phyloP scores from a whole-genome alignment of 2,888 invertebrate species.

The Heliconius charithonia region DNA sequence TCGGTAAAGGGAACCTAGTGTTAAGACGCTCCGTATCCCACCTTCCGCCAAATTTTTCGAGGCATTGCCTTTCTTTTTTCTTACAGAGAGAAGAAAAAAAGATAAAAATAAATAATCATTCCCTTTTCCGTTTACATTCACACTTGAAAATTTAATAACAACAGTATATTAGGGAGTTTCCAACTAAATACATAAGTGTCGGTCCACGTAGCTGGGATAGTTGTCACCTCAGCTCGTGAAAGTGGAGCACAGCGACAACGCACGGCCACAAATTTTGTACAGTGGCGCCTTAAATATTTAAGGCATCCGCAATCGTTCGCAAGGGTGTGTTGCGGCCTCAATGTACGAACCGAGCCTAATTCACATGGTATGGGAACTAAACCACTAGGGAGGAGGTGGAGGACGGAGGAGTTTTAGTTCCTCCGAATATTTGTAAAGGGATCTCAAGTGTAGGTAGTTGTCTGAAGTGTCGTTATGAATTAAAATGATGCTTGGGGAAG shows the following conservation, averaged over 20 bases:
- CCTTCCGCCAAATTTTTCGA: too few species aligned
- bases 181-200: neutral
- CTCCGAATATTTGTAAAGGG: neutral
- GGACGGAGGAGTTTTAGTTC: neutral
- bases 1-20: too few species aligned
- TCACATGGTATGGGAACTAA: conserved; percentile 5
- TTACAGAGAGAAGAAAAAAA: too few species aligned
- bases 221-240: conserved; percentile 21
- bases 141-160: neutral
- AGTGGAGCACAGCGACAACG: neutral
- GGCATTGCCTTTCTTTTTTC: too few species aligned
- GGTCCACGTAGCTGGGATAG: conserved; percentile 12
- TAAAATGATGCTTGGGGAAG: neutral
- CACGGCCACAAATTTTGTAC: conserved; percentile 30
- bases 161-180: neutral
- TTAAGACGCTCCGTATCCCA: too few species aligned
- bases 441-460: neutral
- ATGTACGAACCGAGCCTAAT: conserved; percentile 3
- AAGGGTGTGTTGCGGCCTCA: conserved; percentile 17
- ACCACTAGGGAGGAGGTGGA: neutral
- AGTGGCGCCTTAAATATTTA: conserved; percentile 32
- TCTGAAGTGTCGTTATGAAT: neutral
- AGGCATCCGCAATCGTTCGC: conserved; percentile 35
- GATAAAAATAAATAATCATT: too few species aligned
- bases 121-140: too few species aligned